Base-by-base conservation (phyloP, 2,888 invertebrate genomes). In the Tridacna gigas region DNA sequence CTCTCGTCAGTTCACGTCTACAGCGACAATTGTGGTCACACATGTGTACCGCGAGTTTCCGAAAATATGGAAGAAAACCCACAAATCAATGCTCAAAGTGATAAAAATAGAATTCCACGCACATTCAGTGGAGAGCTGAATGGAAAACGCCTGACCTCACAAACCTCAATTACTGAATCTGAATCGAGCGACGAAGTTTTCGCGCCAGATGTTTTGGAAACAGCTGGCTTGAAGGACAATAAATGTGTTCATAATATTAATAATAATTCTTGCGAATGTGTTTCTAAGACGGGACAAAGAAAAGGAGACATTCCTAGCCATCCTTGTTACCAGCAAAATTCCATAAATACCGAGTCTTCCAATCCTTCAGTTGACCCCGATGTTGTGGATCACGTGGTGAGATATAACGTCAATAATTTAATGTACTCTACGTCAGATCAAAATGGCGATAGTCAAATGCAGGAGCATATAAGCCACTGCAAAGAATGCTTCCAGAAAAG, bases 161-260 rank as follows among this genome's bases (percentile, higher is more conserved):
- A 28, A 3, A 61, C n/a, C 18, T 63, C 37, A 47, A 47, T 63
- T 45, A 61, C 61, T 37, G 61, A 61, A 15, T 63, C 73, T 25
- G 78, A 71, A 47, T 78, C 78, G 4, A 78, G 25, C 56, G 78
- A 78, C 73, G 78, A 78, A 9, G 78, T 78, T 61, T 78, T 78
- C 26, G 69, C 67, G 37, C 26, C 77, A 37, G 48, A 48, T 69
- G 67, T 25, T 60, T 12, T 60, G 51, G n/a, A 45, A 56, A 26
- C 77, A 67, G 26, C 69, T 37, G 63, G 71, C 51, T 51, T 48
- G 3, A 26, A 26, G 18, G 28, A 18, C n/a, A n/a, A 4, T 11
- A n/a, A 67, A 15, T 5, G 45, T 20, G 20, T 20, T 69, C 28
- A 22, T 9, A 69, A 28, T 13, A 28, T 26, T 22, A 67, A 37